phyloP scores from a whole-genome alignment of 92 coral and sea anemone genomes.

The Palythoa grandiflora region DNA sequence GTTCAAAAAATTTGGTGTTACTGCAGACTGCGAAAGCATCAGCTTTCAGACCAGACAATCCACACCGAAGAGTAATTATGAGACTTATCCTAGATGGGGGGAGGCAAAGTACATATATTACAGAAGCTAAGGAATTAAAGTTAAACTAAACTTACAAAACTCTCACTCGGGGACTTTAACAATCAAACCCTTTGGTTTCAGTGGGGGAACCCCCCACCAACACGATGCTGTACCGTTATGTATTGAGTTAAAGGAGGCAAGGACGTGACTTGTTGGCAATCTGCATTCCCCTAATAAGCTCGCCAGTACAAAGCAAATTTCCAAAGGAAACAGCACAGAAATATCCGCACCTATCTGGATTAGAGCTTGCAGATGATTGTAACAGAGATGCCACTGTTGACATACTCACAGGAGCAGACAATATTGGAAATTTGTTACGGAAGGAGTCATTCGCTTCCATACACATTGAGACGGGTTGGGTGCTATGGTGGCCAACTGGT shows the following conservation, averaged over 20 bases:
- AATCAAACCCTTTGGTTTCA: conserved; percentile 73
- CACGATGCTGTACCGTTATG: conserved; percentile 3
- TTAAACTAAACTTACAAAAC: conserved; percentile 53
- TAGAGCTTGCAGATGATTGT: too few species aligned
- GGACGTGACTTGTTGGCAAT: not conserved
- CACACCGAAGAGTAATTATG: too few species aligned
- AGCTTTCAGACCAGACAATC: too few species aligned
- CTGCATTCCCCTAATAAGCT: conserved; percentile 41
- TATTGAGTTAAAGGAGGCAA: conserved; percentile 17
- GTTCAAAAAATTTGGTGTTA: conserved; percentile 44
- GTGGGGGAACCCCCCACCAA: conserved; percentile 44
- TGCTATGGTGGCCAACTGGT: conserved; percentile 43
- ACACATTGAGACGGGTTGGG: conserved; percentile 40
- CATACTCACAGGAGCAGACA: not conserved
- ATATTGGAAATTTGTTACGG: conserved; percentile 44
- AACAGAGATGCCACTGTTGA: too few species aligned
- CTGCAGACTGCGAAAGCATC: too few species aligned
- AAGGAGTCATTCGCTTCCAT: conserved; percentile 32
- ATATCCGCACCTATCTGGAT: too few species aligned
- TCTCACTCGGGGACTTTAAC: not conserved
- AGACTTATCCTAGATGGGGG: conserved; percentile 73
- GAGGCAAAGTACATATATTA: conserved; percentile 70
- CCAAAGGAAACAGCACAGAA: too few species aligned
- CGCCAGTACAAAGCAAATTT: conserved; percentile 42
- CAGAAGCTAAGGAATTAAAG: conserved; percentile 58